Evolutionary conservation across 2,888 invertebrate genomes (phyloP).

Genomic region (Drosophila incognita): DNA sequence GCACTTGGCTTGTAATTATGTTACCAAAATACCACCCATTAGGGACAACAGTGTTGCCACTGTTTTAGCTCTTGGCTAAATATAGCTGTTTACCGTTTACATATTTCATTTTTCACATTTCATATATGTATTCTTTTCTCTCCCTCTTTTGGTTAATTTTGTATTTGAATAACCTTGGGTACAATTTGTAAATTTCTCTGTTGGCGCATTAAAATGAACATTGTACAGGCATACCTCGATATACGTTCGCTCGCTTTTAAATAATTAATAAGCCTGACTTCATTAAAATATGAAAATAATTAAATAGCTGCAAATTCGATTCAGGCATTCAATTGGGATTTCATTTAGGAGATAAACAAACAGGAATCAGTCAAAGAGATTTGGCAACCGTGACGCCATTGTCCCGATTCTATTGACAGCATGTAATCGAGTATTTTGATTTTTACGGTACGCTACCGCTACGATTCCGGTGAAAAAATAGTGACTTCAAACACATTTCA

Average conservation of each 20-base stretch:
- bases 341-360: neutral
- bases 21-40: conserved; percentile 11
- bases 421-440: neutral
- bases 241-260: neutral
- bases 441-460: neutral
- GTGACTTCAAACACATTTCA: neutral
- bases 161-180: neutral
- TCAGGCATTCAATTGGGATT: neutral
- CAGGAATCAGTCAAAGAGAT: neutral
- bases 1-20: conserved; percentile 39
- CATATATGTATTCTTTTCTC: neutral
- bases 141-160: neutral
- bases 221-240: neutral
- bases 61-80: neutral
- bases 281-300: neutral
- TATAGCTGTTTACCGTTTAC: neutral
- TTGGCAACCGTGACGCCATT: neutral
- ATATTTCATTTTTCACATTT: neutral
- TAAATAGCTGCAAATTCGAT: neutral
- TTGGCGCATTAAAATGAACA: neutral
- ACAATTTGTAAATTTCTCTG: neutral
- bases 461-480: neutral
- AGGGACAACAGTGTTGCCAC: neutral
- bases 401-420: neutral
- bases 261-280: neutral